phyloP scores from a whole-genome alignment of 2,888 invertebrate genomes.

The Coelogynopora nodosa region DNA sequence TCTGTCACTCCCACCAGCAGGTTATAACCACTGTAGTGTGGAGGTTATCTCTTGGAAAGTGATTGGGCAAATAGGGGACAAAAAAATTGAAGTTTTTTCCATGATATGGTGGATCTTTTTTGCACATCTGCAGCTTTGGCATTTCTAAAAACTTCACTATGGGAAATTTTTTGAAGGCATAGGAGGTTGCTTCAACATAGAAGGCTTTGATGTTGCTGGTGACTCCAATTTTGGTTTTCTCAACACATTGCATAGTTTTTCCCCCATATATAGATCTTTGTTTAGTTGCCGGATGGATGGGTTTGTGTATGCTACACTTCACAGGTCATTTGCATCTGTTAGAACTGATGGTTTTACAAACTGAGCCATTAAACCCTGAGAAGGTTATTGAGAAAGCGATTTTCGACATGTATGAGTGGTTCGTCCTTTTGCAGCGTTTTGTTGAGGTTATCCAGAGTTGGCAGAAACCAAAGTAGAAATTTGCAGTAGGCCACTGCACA shows the following conservation, averaged over 20 bases:
- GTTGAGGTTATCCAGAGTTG: constrained; percentile 16
- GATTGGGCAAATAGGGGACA: constrained; percentile 2
- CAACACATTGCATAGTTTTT: constrained; percentile 4
- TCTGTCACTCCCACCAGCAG: neutral
- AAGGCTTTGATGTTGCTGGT: neutral
- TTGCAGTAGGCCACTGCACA: neutral
- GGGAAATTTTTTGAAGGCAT: constrained; percentile 17
- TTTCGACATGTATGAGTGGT: neutral
- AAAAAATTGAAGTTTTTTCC: constrained; percentile 1
- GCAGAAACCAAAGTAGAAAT: constrained; percentile 20
- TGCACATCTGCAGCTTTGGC: constrained; percentile 19
- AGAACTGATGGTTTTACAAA: constrained; percentile 13
- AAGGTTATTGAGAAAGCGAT: neutral
- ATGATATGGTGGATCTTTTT: neutral
- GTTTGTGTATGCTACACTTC: constrained; percentile 20
- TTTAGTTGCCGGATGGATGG: neutral
- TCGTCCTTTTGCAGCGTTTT: neutral
- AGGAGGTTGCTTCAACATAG: constrained; percentile 9
- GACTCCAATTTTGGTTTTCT: constrained; percentile 1
- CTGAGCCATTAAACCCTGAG: neutral
- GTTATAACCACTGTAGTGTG: neutral
- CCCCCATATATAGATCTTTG: neutral
- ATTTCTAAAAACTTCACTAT: constrained; percentile 21
- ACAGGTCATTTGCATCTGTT: neutral
- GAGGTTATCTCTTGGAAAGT: neutral